Evolutionary conservation across 2,113 vertebrate species (phyloP).

Genomic region (Circaetus gallicus): DNA sequence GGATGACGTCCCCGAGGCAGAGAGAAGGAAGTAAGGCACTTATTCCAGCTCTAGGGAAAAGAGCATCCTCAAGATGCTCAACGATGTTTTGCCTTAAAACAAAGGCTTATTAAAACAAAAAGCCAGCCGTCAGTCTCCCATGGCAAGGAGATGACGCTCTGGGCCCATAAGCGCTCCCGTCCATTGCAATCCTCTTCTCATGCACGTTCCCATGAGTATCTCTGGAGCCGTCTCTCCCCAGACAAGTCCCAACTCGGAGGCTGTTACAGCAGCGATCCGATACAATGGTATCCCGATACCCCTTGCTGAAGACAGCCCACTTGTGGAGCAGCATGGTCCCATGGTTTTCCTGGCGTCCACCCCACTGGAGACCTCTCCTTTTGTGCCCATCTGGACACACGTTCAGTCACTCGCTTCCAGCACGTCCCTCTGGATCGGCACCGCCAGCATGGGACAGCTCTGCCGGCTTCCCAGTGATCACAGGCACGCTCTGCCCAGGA

Average conservation of each 20-base stretch:
- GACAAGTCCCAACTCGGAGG: neutral
- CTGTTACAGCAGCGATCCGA: neutral
- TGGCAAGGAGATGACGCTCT: neutral
- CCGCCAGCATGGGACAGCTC: fast-evolving
- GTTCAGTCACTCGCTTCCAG: fast-evolving
- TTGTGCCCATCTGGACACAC: neutral
- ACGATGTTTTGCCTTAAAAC: neutral
- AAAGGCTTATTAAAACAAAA: neutral
- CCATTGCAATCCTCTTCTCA: neutral
- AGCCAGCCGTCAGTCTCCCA: neutral
- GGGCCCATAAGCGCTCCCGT: fast-evolving
- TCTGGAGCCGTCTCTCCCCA: neutral
- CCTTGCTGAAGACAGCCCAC: neutral
- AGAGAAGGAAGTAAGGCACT: neutral
- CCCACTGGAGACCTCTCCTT: neutral
- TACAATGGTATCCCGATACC: fast-evolving
- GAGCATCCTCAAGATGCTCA: neutral
- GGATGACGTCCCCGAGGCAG: neutral
- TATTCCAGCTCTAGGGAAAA: neutral
- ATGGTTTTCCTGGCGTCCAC: neutral
- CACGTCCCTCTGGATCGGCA: fast-evolving
- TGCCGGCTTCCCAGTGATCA: fast-evolving
- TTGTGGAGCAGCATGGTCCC: neutral
- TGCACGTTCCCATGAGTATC: neutral
- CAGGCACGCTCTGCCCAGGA: neutral